Evolutionary conservation across 1,140 invertebrate species (phyloP).

Genomic region (Megalonaias nervosa): DNA sequence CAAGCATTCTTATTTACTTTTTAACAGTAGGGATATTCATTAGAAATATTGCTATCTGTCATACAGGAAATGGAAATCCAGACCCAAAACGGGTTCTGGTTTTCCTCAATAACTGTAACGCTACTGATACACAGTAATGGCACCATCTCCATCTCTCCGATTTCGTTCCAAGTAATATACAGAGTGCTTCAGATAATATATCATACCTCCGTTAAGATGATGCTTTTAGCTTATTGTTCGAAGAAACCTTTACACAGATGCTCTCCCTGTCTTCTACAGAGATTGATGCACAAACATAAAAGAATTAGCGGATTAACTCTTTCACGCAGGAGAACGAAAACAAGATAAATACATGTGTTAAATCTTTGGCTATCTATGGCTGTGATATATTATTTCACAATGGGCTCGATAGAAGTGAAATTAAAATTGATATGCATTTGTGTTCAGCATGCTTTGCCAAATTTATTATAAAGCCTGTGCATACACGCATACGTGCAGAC

Average conservation of each 20-base stretch:
- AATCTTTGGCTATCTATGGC: neutral
- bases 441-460: neutral
- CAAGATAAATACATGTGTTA: neutral
- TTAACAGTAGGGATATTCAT: constrained; percentile 14
- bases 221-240: too few relatives aligned
- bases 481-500: neutral
- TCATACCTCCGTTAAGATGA: too few relatives aligned
- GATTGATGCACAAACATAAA: neutral
- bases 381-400: too few relatives aligned
- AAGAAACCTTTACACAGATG: too few relatives aligned
- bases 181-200: too few relatives aligned
- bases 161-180: neutral
- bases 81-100: constrained; percentile 19
- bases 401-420: neutral
- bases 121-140: constrained; percentile 4
- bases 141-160: neutral
- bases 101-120: neutral
- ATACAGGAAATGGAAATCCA: constrained; percentile 1
- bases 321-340: neutral
- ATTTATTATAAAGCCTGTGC: neutral
- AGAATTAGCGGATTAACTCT: neutral
- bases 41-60: constrained; percentile 29
- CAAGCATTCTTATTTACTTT: constrained; percentile 3
- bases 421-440: neutral
- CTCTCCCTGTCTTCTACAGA: neutral